A percentile compares a stretch with the other conserved stretches of the same genome.
phyloP scores from a whole-genome alignment of 2,888 invertebrate genomes.

The Oscheius sp. region DNA sequence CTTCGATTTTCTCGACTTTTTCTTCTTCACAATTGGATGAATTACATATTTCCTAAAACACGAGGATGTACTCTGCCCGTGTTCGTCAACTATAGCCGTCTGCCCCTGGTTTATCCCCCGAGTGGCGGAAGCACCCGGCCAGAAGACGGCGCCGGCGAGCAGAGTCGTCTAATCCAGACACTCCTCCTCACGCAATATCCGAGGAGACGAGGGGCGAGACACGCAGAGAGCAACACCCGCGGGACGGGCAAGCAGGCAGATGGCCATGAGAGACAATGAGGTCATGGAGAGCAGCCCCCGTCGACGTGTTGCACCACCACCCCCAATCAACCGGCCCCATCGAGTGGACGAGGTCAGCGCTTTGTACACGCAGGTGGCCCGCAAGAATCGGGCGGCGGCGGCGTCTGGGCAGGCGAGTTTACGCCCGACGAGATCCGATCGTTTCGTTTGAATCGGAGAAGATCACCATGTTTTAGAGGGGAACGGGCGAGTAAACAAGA shows the following conservation, averaged over 20 bases:
- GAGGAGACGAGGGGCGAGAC: constrained; percentile 11
- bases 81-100: neutral
- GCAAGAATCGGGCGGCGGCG: constrained; percentile 10
- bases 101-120: constrained; percentile 15
- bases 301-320: neutral
- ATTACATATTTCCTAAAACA: neutral
- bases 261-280: constrained; percentile 3
- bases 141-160: constrained; percentile 11
- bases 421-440: constrained; percentile 17
- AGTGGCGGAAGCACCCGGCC: constrained; percentile 13
- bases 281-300: neutral
- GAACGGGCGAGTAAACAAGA: neutral
- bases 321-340: constrained; percentile 25
- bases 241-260: constrained; percentile 14
- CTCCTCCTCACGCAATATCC: constrained; percentile 30
- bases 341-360: constrained; percentile 29
- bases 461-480: constrained; percentile 9
- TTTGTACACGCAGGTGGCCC: constrained; percentile 23
- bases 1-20: neutral
- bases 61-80: neutral
- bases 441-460: constrained; percentile 19
- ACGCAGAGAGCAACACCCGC: constrained; percentile 28
- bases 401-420: constrained; percentile 20
- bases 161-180: constrained; percentile 25
- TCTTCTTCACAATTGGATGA: neutral